Percentiles rank a stretch among this genome's conserved stretches.
Evolutionary conservation across 2,797 vertebrate species (phyloP).

Genomic region (Cuculus canorus): DNA sequence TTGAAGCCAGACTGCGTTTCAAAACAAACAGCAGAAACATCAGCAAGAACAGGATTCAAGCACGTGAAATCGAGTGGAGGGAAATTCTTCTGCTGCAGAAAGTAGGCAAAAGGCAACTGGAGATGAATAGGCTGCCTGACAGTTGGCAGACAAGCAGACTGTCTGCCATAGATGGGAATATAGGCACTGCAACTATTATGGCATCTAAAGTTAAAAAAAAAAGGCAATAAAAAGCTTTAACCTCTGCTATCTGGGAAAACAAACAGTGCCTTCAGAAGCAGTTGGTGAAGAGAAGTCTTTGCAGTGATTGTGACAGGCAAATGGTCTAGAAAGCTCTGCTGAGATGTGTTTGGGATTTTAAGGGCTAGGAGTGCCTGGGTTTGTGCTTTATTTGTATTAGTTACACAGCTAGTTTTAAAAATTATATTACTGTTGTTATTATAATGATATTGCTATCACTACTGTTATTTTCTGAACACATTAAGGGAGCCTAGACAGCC

Average conservation of each 20-base stretch:
- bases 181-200: slow-evolving; percentile 48
- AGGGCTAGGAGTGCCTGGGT: neutral
- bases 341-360: neutral
- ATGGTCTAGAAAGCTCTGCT: neutral
- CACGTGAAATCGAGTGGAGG: slow-evolving; percentile 9
- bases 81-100: slow-evolving; percentile 58
- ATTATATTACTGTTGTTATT: slow-evolving; percentile 38
- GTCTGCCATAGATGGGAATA: slow-evolving; percentile 69
- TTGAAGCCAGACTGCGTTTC: neutral
- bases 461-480: slow-evolving; percentile 58
- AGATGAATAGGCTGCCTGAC: slow-evolving; percentile 68
- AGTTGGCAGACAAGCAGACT: slow-evolving; percentile 47
- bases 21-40: neutral
- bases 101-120: slow-evolving; percentile 71
- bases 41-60: neutral
- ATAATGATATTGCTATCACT: slow-evolving; percentile 52
- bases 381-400: neutral
- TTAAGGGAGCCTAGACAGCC: slow-evolving; percentile 10
- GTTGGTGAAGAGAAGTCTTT: neutral
- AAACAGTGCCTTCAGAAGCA: neutral
- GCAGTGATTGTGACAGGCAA: neutral
- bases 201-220: slow-evolving; percentile 41
- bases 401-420: neutral
- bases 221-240: slow-evolving; percentile 54
- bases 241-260: slow-evolving; percentile 22